A percentile compares a stretch with the other conserved stretches of the same genome.
Conservation (phyloP, 1,140 invertebrate species). For the Spodoptera litura region DNA sequence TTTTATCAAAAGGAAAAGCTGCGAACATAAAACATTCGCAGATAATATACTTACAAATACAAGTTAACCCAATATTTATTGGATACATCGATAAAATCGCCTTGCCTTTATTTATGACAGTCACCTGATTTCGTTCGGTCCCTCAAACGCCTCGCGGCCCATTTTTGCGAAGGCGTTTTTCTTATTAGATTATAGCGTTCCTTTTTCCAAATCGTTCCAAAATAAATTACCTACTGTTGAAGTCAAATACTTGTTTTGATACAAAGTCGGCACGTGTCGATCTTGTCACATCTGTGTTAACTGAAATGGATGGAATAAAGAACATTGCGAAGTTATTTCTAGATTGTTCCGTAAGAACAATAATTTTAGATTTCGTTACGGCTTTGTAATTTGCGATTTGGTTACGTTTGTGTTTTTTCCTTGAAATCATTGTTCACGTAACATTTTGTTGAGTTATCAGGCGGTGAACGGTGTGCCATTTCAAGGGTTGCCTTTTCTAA, state of each 20-base stretch:
- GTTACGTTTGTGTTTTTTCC: conserved; percentile 21
- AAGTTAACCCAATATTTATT: conserved; percentile 36
- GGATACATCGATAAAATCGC: conserved; percentile 39
- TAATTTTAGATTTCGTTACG: conserved; percentile 3
- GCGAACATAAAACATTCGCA: conserved; percentile 22
- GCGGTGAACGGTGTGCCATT: no score
- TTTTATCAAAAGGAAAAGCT: conserved; percentile 16
- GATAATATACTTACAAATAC: conserved; percentile 35
- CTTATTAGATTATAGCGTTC: conserved; percentile 31
- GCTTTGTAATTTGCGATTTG: conserved; percentile 9
- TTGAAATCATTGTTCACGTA: conserved; percentile 1
- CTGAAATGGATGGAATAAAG: background rate
- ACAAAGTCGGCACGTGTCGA: conserved; percentile 23
- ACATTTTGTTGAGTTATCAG: background rate
- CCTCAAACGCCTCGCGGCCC: conserved; percentile 28
- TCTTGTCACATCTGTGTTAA: conserved; percentile 3
- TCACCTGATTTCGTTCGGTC: conserved; percentile 30
- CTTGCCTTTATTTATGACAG: conserved; percentile 34
- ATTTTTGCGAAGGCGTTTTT: conserved; percentile 24
- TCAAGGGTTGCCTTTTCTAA: no score
- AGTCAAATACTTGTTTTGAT: conserved; percentile 35
- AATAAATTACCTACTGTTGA: conserved; percentile 32
- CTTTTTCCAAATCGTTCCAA: conserved; percentile 27
- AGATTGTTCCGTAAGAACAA: background rate
- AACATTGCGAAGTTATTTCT: conserved; percentile 8